Evolutionary conservation across 2,888 invertebrate genomes (phyloP).

Genomic region (Stomorhina lunata): DNA sequence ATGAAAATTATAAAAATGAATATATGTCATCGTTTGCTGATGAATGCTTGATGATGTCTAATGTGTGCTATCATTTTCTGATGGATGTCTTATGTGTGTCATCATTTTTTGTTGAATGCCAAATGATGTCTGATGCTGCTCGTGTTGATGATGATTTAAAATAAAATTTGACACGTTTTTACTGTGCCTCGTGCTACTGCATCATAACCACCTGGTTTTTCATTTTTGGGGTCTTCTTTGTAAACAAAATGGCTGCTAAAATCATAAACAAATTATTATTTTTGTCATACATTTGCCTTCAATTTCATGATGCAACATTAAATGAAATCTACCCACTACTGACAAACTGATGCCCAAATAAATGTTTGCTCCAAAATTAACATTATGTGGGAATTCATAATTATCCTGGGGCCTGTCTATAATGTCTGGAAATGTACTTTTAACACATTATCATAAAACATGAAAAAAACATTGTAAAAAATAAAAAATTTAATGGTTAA

Average conservation of each 20-base stretch:
- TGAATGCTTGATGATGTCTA: no score
- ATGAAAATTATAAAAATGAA: no score
- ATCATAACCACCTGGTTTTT: background rate
- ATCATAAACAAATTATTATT: background rate
- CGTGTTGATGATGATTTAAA: background rate
- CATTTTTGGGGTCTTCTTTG: background rate
- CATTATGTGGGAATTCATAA: slow-evolving; percentile 24
- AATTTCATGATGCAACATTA: slow-evolving; percentile 20
- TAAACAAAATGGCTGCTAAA: slow-evolving; percentile 35
- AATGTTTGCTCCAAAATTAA: slow-evolving; percentile 4
- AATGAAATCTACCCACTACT: background rate
- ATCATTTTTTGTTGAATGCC: background rate
- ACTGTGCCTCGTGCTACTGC: background rate
- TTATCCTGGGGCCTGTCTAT: slow-evolving; percentile 19
- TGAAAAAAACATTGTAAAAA: background rate
- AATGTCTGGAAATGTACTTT: background rate
- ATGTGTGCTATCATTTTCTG: slow-evolving; percentile 6
- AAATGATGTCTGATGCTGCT: slow-evolving; percentile 24
- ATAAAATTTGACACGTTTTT: slow-evolving; percentile 15
- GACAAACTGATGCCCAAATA: background rate
- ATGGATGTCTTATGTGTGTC: background rate
- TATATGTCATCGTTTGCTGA: no score
- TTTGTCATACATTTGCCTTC: background rate
- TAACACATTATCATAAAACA: background rate
- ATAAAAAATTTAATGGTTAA: slow-evolving; percentile 24